Base-by-base conservation (phyloP, 2,113 vertebrate genomes). In the Amazona guildingii region DNA sequence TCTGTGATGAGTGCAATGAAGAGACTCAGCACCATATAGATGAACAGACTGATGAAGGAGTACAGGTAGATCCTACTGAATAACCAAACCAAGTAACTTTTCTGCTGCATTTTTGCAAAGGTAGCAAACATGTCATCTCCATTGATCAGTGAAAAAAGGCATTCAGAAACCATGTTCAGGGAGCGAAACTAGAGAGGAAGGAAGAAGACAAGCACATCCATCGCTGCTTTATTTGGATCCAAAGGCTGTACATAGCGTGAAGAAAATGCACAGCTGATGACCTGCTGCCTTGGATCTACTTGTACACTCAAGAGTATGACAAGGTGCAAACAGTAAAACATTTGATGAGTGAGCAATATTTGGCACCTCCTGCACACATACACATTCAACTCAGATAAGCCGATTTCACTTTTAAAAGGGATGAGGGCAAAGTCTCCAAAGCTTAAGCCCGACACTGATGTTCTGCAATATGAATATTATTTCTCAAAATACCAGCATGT, bases 1-100 rank as follows among this genome's bases (percentile, higher is more conserved):
- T 99, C 99, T 10, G 98, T 99, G 93, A 99, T 99, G 33, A 99
- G 97, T 25, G 99, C 99, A 44, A 99, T 99, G 98, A 99, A 99
- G 49, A 99, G 98, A 95, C 99, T 99, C 94, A 99, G 98, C 80
- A 99, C 99, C 99, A 99, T 99, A 90, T 99, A 99, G 94, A 99
- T 99, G 89, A 99, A 99, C 86, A 99, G 98, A 49, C 98, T 98
- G 97, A 99, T 99, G 98, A 99, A 99, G 49, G 99, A 98, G 95
- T 99, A 99, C 83, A 99, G 98, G 91, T 99, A 99, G 75, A 99
- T 89, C 63, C 98, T 98, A 96, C 99, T 99, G 96, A 99, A 99
- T 8, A 99, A 90, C 99, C 99, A 99, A 87, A 99, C 98, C 97
- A 99, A 95, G 94, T 98, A 98, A 80, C 98, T 98, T 86, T 98